Evolutionary conservation across 2,113 vertebrate genomes (phyloP), one percentile per base, ranked within the genome.

Genomic region (Psammodynastes pulverulentus): DNA sequence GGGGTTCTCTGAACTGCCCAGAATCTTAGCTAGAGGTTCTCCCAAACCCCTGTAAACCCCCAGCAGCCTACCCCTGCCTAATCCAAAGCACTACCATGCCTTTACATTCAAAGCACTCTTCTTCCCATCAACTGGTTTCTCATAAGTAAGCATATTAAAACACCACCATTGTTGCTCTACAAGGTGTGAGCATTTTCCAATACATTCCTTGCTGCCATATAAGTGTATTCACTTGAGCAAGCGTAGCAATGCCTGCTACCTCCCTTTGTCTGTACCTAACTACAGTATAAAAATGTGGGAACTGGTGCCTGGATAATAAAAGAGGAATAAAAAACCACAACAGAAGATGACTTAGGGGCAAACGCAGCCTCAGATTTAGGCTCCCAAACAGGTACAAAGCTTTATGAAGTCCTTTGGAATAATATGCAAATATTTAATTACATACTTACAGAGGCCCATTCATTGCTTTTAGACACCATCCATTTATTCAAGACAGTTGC

Each of bases 401-500:
- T 23, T 91, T 39, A 45, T 43, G 49, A 72, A 88, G n/a, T 43
- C 29, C 53, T 58, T 58, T 48, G 84, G 56, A 87, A 48, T 51
- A 53, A 72, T 88, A 53, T 84, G 86, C 39, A 88, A 46, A 54
- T 46, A 19, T 51, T 92, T 79, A 88, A 88, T 88, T 79, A 79
- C 45, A n/a, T 88, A 79, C 34, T n/a, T 79, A 54, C n/a, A 92
- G 49, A 92, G 58, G 34, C 86, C 86, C 86, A 79, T 52, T 88
- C 48, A 52, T 88, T 92, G 91, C 58, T 88, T 88, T 88, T 53
- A 72, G 62, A 84, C 49, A 53, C 45, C 91, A 84, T 54, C 62
- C 86, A 92, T 92, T 88, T 92, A 79, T 88, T 84, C 86, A 46
- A 87, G 58, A 79, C 91, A 92, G 29, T 88, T 92, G 91, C 91